Evolutionary conservation across 2,888 invertebrate genomes (phyloP).

Genomic region (Stomorhina lunata): DNA sequence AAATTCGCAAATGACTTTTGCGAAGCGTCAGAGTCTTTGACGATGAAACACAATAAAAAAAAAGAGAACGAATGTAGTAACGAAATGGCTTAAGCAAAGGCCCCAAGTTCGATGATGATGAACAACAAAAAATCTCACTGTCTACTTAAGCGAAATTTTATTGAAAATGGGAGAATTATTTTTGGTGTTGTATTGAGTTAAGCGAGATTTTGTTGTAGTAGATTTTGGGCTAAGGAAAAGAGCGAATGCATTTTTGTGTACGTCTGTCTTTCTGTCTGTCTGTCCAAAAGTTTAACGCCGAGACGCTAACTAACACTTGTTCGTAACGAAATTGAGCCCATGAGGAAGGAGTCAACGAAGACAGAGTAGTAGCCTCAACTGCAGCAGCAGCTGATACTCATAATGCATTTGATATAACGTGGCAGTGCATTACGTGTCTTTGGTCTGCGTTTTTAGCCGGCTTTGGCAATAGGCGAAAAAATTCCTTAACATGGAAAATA

Average conservation of each 20-base stretch:
- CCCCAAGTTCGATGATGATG: background rate
- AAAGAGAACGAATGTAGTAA: constrained; percentile 5
- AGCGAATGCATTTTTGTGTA: constrained; percentile 26
- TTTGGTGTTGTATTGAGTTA: background rate
- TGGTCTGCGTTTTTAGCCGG: constrained; percentile 15
- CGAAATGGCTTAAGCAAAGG: background rate
- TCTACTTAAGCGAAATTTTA: constrained; percentile 3
- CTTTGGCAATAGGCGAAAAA: constrained; percentile 40
- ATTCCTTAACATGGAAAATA: constrained; percentile 64
- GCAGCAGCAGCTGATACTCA: background rate
- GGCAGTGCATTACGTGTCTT: background rate
- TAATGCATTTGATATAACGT: too few species aligned
- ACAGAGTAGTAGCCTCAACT: too few species aligned
- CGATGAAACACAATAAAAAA: background rate
- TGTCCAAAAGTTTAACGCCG: background rate
- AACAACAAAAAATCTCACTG: background rate
- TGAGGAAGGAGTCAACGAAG: background rate
- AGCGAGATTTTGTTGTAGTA: background rate
- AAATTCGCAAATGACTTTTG: constrained; percentile 35
- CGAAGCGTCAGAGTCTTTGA: constrained; percentile 6
- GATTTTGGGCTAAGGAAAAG: constrained; percentile 32
- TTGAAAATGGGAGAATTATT: background rate
- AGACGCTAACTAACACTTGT: constrained; percentile 39
- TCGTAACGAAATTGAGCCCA: constrained; percentile 12
- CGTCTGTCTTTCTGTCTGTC: background rate